Base-by-base conservation (phyloP, 1,140 invertebrate species). In the Drosophila novamexicana region DNA sequence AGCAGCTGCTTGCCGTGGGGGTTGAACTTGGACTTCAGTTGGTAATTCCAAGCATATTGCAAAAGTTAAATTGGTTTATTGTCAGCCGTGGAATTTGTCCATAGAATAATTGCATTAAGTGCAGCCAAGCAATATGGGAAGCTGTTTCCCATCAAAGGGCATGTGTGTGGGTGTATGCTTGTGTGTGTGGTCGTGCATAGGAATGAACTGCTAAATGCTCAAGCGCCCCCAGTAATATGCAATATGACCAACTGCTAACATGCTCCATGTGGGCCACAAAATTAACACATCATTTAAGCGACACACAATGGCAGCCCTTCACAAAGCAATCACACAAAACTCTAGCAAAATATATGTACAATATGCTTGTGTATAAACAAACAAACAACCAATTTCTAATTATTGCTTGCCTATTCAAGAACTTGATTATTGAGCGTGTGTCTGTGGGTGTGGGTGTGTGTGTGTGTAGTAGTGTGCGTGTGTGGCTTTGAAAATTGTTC, bases 21-120 rank as follows among this genome's bases (percentile, higher is more conserved):
- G 63, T 74, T 65, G 64, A 22, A 50, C 22, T 47, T 50, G 36
- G 16, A 14, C 12, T 65, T 52, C 42, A 34, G 62, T 57, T 57
- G 65, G 65, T 79, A 84, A 54, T 79, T 22, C 56, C 65, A 69
- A 75, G 77, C 84, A 88, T 89, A 88, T 84, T 84, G 84, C 84
- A 63, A 89, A 88, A 89, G 84, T 83, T 89, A 84, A 89, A 90
- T 88, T 89, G 84, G 80, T 89, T 89, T 89, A 84, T 84, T 84
- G 80, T 89, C 79, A 80, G 73, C 29, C 54, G 61, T 75, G 81
- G 70, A 73, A 71, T 77, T 77, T 44, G 50, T 34, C 37, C 69
- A 65, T 57, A 22, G 62, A 78, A 84, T 84, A 78, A 88, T 89
- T 88, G 84, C 84, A 88, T 89, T 89, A 81, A 89, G 74, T 90